Evolutionary conservation across 1,140 invertebrate genomes (phyloP).

Genomic region (Rhopalosiphum maidis): DNA sequence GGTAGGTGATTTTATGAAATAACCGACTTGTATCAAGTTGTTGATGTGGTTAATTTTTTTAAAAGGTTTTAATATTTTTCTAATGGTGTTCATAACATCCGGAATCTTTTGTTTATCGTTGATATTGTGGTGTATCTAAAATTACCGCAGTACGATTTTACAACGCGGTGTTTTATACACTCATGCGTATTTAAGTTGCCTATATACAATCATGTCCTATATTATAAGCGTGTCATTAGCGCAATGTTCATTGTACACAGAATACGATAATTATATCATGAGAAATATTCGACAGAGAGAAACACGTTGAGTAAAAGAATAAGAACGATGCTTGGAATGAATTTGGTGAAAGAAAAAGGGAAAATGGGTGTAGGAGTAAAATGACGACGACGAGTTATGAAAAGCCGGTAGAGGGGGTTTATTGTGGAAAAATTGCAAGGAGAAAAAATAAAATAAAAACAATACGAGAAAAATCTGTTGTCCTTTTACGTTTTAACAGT

Average conservation of each 20-base stretch:
- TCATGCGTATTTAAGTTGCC: neutral
- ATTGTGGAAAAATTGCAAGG: neutral
- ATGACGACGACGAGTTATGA: neutral
- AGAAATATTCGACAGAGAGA: neutral
- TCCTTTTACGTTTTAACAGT: neutral
- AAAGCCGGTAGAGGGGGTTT: neutral
- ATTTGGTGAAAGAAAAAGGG: neutral
- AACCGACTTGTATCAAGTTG: no score
- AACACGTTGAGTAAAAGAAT: neutral
- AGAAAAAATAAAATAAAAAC: neutral
- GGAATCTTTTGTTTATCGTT: neutral
- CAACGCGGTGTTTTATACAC: neutral
- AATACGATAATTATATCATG: neutral
- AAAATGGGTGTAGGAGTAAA: neutral
- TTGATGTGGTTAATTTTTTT: no score
- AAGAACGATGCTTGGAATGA: neutral
- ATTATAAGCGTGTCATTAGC: neutral
- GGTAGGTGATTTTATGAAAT: neutral
- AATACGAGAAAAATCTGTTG: constrained; percentile 18
- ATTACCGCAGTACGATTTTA: neutral
- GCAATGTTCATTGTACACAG: neutral
- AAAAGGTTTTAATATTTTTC: no score
- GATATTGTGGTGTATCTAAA: neutral
- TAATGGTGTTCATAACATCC: no score
- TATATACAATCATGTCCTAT: neutral